phyloP scores from a whole-genome alignment of 2,797 vertebrate species.

The Pseudochaenichthys georgianus region DNA sequence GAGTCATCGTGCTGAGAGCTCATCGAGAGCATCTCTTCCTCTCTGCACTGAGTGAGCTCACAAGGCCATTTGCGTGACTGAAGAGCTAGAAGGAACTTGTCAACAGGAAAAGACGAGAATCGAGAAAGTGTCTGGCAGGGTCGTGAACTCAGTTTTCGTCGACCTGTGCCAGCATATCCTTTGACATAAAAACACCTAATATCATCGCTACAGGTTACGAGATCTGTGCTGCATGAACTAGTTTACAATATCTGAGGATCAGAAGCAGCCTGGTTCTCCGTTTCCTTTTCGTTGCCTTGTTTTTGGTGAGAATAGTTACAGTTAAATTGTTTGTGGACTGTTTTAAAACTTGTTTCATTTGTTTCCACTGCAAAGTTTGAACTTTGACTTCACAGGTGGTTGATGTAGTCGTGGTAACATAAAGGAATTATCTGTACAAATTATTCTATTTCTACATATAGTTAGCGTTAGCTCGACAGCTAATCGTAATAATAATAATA shows the following conservation, averaged over 20 bases:
- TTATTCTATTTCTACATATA: not conserved
- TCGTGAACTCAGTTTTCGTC: constrained; percentile 25
- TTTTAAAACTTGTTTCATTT: not conserved
- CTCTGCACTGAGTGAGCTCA: not conserved
- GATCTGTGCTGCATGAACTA: not conserved
- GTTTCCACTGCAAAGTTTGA: not conserved
- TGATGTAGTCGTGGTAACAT: not conserved
- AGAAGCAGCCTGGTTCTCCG: not conserved
- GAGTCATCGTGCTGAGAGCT: constrained; percentile 41
- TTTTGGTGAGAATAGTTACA: not conserved
- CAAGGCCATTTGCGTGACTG: constrained; percentile 39
- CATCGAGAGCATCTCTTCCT: constrained; percentile 38
- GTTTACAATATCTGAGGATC: constrained; percentile 15
- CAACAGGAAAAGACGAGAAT: constrained; percentile 53
- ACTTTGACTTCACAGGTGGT: not conserved
- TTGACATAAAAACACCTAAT: constrained; percentile 2
- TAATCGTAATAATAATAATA: not conserved
- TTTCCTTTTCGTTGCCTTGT: not conserved
- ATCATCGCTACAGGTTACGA: constrained; percentile 3
- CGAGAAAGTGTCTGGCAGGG: constrained; percentile 21
- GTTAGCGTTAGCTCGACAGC: not conserved
- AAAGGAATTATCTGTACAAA: not conserved
- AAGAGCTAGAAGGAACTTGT: constrained; percentile 39
- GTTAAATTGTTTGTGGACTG: not conserved
- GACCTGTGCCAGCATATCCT: constrained; percentile 39